Conservation (phyloP, 2,888 invertebrate species). For the Anthoptus insignis region DNA sequence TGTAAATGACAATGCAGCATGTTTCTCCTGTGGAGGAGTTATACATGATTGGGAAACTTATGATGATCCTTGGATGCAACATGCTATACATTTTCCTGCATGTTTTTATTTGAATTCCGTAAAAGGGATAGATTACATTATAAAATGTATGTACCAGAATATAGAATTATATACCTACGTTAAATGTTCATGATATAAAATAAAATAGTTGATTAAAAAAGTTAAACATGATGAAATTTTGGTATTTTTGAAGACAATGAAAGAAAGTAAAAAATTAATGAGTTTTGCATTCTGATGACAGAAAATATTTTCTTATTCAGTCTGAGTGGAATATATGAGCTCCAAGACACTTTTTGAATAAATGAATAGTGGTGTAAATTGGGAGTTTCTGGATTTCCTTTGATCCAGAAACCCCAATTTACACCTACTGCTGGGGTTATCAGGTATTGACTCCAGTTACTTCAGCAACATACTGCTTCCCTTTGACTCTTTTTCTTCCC, state of each 20-base stretch:
- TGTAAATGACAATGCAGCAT: constrained; percentile 1
- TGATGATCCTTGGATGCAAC: background rate
- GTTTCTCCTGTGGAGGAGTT: background rate
- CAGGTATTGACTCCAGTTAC: too few relatives aligned
- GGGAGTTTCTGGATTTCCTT: too few relatives aligned
- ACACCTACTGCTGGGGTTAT: too few relatives aligned
- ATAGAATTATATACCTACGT: background rate
- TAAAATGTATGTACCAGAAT: background rate
- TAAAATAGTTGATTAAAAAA: background rate
- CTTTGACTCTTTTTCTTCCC: too few relatives aligned
- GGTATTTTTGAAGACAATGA: background rate
- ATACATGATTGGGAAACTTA: background rate
- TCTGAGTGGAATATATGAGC: background rate
- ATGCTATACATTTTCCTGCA: background rate
- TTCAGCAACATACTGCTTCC: too few relatives aligned
- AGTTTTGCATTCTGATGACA: too few relatives aligned
- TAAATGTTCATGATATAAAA: background rate
- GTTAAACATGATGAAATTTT: background rate
- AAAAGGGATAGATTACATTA: constrained; percentile 20
- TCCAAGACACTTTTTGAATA: background rate
- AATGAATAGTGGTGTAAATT: too few relatives aligned
- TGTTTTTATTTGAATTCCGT: constrained; percentile 12
- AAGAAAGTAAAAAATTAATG: background rate
- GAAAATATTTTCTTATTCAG: too few relatives aligned
- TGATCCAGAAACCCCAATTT: too few relatives aligned